Base-by-base conservation (phyloP, 2,113 vertebrate species). In the Prochilodus magdalenae region DNA sequence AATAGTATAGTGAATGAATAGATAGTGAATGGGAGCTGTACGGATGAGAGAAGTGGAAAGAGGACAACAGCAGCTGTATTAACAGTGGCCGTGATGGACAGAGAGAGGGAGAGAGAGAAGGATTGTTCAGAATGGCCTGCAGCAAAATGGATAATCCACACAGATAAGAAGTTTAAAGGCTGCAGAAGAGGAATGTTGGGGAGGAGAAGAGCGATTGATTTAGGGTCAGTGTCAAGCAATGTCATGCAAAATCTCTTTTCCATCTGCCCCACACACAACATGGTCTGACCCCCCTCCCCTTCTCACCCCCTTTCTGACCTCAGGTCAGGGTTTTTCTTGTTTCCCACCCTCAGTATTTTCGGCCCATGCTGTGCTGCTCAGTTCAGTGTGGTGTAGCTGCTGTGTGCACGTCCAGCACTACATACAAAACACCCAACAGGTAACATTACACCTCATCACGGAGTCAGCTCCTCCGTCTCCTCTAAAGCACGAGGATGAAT, bases 191-290 rank as follows among this genome's bases (percentile, higher is more conserved):
- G n/a, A 4, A 75, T 47, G 73, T 7, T 63, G 14, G 55, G 70
- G 18, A 63, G 60, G 33, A 65, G 18, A 10, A 29, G 47, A 18
- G 2, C 60, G 70, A 82, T 74, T 84, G 89, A 87, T 82, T 83
- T 49, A 63, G 49, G 79, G 74, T 85, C 47, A 74, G 75, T 76
- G 81, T 44, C 66, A 22, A 70, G 44, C 66, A 44, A 11, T 24
- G 57, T 60, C 30, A 70, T 76, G 26, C 51, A 27, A 33, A 77
- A 13, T 66, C 83, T 36, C 71, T 40, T 69, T 73, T 44, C 66
- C 66, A 60, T 60, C 57, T 60, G 57, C 24, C 8, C 10, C 8
- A 26, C 8, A 14, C 66, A 69, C 33, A n/a, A 69, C 6, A 24
- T 59, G 53, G 24, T 49, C 49, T 18, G 49, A 6, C 27, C 29